Conservation (phyloP, 2,797 vertebrate genomes). For the Sandelia bainsii region DNA sequence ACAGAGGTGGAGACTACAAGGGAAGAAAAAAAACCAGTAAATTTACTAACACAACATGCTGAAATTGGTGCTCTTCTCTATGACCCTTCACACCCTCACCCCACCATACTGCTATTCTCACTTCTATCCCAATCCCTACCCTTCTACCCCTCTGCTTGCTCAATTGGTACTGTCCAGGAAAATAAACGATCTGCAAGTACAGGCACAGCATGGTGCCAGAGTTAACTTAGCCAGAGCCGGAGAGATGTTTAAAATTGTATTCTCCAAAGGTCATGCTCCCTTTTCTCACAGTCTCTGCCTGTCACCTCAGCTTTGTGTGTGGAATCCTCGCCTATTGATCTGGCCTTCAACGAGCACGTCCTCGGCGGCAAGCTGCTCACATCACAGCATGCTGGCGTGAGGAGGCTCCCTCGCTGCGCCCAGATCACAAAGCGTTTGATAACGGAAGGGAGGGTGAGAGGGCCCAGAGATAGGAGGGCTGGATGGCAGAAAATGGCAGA, state of each 20-base stretch:
- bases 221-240: slow-evolving; percentile 79
- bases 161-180: slow-evolving; percentile 84
- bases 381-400: slow-evolving; percentile 69
- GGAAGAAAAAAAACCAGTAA: slow-evolving; percentile 54
- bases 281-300: slow-evolving; percentile 79
- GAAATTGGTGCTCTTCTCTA: slow-evolving; percentile 75
- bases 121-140: slow-evolving; percentile 61
- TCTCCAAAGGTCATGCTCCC: slow-evolving; percentile 86
- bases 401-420: slow-evolving; percentile 70
- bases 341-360: slow-evolving; percentile 71
- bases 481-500: slow-evolving; percentile 36
- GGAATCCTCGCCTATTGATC: slow-evolving; percentile 84
- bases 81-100: slow-evolving; percentile 48
- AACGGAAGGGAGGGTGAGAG: slow-evolving; percentile 57
- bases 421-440: slow-evolving; percentile 74
- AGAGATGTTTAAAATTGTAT: slow-evolving; percentile 83
- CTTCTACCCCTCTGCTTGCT: slow-evolving; percentile 51
- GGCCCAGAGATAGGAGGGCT: slow-evolving; percentile 48
- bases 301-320: slow-evolving; percentile 83
- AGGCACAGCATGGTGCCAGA: slow-evolving; percentile 78
- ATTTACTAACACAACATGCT: slow-evolving; percentile 65
- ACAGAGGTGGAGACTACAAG: slow-evolving; percentile 26
- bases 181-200: slow-evolving; percentile 84
- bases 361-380: slow-evolving; percentile 70
- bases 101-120: slow-evolving; percentile 46